Base-by-base conservation (phyloP, 2,888 invertebrate genomes). In the Halictus quadricinctus region DNA sequence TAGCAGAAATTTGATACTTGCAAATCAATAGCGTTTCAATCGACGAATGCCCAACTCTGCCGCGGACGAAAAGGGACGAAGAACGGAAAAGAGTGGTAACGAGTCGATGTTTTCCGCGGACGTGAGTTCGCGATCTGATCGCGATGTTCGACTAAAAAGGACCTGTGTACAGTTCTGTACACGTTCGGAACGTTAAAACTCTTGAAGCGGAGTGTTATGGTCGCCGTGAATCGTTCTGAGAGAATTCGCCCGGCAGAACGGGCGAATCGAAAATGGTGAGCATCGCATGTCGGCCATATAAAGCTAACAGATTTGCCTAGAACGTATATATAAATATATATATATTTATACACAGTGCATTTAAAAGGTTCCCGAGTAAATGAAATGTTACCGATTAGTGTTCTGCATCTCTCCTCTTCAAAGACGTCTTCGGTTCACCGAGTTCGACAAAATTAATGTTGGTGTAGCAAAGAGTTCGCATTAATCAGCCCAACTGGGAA, bases 211-310 rank as follows among this genome's bases (percentile, higher is more conserved):
- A 46, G 73, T 21, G 13, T 70, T n/a, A 76, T 75, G 72, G 73
- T 85, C 46, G 41, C 41, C 18, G 72, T 72, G 77, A 64, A 64
- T 29, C 29, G 18, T 29, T 29, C 36, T 72, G 84, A 84, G 54
- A 84, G 75, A 58, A 43, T n/a, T 75, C 58, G 66, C 72, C 72
- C 48, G 36, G 72, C 41, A 78, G 50, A 70, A 36, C 25, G 76
- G 85, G 66, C 73, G 64, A 76, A 76, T 36, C 13, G 73, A 41
- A 85, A 85, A 76, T 85, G 85, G 73, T 85, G 85, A 85, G 79
- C 80, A 69, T 85, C 73, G 79, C 72, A 70, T 76, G 69, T 80
- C 76, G 80, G 46, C 72, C 58, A 46, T 80, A 50, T 76, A 73
- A 76, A 80, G 48, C 79, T 85, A 85, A 85, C 50, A 15, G 79